Percentiles rank a stretch among this genome's conserved stretches.
Evolutionary conservation across 2,113 vertebrate genomes (phyloP).

Genomic region (Muntiacus muntjak): DNA sequence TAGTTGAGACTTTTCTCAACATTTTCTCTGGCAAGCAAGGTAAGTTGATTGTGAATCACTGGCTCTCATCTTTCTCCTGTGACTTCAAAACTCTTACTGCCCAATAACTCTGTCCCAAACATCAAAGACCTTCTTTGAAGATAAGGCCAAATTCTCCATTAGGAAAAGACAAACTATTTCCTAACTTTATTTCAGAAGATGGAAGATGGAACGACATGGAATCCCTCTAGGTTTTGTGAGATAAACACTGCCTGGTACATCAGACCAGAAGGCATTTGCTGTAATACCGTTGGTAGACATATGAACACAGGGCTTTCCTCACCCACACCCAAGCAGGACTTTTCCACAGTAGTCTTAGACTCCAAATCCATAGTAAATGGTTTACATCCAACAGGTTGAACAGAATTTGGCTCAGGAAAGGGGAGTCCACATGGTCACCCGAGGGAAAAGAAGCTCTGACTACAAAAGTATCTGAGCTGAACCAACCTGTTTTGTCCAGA

Average conservation of each 20-base stretch:
- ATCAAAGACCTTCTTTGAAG: slow-evolving; percentile 80
- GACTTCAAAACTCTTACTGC: slow-evolving; percentile 66
- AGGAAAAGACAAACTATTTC: slow-evolving; percentile 73
- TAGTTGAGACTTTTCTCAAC: slow-evolving; percentile 44
- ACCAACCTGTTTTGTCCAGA: neutral
- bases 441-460: neutral
- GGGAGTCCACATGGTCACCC: neutral
- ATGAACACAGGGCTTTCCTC: slow-evolving; percentile 62
- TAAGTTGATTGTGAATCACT: slow-evolving; percentile 55
- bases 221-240: slow-evolving; percentile 70
- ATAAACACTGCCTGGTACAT: slow-evolving; percentile 67
- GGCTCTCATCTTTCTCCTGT: slow-evolving; percentile 67
- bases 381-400: neutral
- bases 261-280: slow-evolving; percentile 72
- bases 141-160: slow-evolving; percentile 80
- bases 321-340: neutral
- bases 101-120: slow-evolving; percentile 73
- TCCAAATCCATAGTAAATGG: neutral
- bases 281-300: slow-evolving; percentile 67
- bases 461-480: neutral
- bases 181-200: slow-evolving; percentile 83
- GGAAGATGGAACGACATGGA: slow-evolving; percentile 68
- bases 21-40: slow-evolving; percentile 79
- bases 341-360: neutral
- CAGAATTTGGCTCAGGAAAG: neutral